These are phyloP conservation scores for Ceratosolen solmsi DNA, from an alignment of 1,140 invertebrate genomes.

Conservation along the genomic window DNA sequence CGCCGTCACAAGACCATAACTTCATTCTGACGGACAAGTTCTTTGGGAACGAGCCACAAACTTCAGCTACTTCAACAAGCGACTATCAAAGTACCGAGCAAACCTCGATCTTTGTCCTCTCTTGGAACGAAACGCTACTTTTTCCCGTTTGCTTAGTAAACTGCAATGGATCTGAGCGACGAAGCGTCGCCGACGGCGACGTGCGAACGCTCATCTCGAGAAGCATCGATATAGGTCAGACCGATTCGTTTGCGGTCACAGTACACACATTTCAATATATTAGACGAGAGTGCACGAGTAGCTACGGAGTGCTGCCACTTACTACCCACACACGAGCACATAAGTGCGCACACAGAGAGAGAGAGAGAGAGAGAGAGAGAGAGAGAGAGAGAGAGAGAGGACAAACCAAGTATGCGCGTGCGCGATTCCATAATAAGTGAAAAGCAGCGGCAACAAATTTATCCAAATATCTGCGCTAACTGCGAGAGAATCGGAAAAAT, in stretches of 20 bases:
- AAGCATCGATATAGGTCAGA: constrained; percentile 50
- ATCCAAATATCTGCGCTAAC: not conserved
- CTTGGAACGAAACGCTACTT: not conserved
- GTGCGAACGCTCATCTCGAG: not conserved
- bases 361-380: no score
- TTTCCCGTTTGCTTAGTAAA: not conserved
- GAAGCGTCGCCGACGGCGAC: not conserved
- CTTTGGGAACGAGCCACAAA: not conserved
- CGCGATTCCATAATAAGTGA: no score
- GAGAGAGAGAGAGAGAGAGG: no score
- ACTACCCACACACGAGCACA: constrained; percentile 2
- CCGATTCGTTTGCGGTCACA: constrained; percentile 45
- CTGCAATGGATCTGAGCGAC: not conserved
- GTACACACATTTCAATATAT: no score
- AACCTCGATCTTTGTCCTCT: not conserved
- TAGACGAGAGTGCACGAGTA: constrained; percentile 12
- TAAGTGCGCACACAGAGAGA: no score
- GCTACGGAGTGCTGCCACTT: not conserved
- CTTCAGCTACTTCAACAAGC: not conserved
- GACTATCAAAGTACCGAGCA: not conserved
- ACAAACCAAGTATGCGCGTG: constrained; percentile 36
- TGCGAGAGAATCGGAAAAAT: not conserved
- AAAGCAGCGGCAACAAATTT: not conserved
- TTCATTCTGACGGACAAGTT: not conserved
- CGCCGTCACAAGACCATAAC: not conserved